Percentiles rank a stretch among this genome's conserved stretches.
These are phyloP conservation scores for Anser brachyrhynchus DNA, from an alignment of 2,113 vertebrate genomes.

Conservation along the genomic window DNA sequence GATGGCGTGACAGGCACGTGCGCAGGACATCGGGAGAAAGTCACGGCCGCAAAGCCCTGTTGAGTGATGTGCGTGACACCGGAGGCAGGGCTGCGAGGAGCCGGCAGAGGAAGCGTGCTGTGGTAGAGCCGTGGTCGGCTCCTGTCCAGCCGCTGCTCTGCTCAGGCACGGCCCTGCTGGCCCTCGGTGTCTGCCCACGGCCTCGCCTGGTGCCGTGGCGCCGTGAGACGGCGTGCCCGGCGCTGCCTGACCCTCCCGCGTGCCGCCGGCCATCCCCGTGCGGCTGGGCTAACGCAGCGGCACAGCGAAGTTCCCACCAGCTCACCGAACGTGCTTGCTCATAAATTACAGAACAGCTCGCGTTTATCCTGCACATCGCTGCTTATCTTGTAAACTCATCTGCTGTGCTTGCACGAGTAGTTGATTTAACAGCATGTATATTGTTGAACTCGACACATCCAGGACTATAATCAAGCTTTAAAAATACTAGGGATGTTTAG, in stretches of 20 bases:
- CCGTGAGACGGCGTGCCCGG: too few relatives aligned
- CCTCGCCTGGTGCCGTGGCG: too few relatives aligned
- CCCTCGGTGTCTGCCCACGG: too few relatives aligned
- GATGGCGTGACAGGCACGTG: fast-evolving
- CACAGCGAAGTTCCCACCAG: not conserved
- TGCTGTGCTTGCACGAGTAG: conserved; percentile 61
- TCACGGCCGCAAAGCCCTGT: not conserved
- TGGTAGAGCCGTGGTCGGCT: too few relatives aligned
- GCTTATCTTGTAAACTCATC: conserved; percentile 70
- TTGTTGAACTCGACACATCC: conserved; percentile 64
- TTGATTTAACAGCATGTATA: conserved; percentile 67
- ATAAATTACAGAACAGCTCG: conserved; percentile 59
- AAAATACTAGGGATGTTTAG: not conserved
- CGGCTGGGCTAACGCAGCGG: fast-evolving
- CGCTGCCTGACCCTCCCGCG: too few relatives aligned
- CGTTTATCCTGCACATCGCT: conserved; percentile 59
- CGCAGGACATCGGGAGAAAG: not conserved
- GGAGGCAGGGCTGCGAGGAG: too few relatives aligned
- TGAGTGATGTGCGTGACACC: too few relatives aligned
- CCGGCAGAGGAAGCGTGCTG: too few relatives aligned
- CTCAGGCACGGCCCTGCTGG: too few relatives aligned
- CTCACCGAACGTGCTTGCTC: not conserved
- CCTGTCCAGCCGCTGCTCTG: too few relatives aligned
- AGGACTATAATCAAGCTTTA: conserved; percentile 52
- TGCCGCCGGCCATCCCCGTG: not conserved